These are phyloP conservation scores for Rapana venosa DNA, from an alignment of 2,888 invertebrate genomes.

Conservation along the genomic window DNA sequence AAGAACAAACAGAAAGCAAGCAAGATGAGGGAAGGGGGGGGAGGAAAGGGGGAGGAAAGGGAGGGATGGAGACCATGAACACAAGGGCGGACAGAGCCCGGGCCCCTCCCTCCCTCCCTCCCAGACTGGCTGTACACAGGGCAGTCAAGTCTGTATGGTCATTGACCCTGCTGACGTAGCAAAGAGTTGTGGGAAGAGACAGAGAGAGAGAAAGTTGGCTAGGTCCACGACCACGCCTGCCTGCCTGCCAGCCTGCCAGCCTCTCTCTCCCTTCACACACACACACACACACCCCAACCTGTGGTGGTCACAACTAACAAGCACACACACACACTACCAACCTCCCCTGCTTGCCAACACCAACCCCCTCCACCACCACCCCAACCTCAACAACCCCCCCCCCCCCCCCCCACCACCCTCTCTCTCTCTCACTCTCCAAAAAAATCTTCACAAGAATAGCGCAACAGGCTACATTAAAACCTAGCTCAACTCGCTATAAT, in stretches of 20 bases:
- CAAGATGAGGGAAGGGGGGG: neutral
- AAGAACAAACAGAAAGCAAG: neutral
- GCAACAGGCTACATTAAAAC: neutral
- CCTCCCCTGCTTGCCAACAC: slow-evolving; percentile 11
- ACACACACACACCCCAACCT: neutral
- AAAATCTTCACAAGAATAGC: neutral
- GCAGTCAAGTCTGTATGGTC: neutral
- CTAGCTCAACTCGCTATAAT: neutral
- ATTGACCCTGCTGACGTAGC: slow-evolving; percentile 26
- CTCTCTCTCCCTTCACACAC: neutral
- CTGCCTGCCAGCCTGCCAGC: neutral
- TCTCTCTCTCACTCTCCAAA: neutral
- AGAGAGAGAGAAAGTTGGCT: too few species aligned
- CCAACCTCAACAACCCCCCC: neutral
- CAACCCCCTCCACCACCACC: neutral
- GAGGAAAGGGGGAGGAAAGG: neutral
- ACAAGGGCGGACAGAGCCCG: neutral
- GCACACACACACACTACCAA: neutral
- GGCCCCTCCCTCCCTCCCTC: neutral
- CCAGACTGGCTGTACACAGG: too few species aligned
- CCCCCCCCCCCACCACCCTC: neutral
- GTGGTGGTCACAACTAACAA: neutral
- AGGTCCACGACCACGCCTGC: too few species aligned
- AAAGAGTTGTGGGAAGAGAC: neutral
- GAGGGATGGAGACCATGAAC: neutral